Evolutionary conservation across 37 sponge, comb jelly and placozoan species (phyloP).

Genomic region (Eunapius fragilis): DNA sequence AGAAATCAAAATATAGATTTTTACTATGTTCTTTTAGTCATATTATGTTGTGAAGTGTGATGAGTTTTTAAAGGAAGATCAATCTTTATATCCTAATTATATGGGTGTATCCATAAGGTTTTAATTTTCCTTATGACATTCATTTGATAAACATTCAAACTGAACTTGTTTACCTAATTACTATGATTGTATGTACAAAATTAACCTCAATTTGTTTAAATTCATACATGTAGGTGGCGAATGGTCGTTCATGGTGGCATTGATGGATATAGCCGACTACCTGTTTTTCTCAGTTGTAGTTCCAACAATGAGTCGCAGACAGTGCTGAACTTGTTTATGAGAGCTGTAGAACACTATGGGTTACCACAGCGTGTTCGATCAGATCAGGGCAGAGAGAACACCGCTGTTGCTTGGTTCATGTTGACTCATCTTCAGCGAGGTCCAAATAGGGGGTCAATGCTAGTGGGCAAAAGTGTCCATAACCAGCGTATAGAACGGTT

Average conservation of each 20-base stretch:
- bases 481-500: constrained; percentile 12
- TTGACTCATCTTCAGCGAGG: constrained; percentile 54
- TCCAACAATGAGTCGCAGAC: constrained; percentile 41
- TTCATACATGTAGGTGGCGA: constrained; percentile 39
- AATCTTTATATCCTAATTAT: too few relatives aligned
- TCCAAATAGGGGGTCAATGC: constrained; percentile 29
- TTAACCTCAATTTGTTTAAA: too few relatives aligned
- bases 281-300: constrained; percentile 29
- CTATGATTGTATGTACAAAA: too few relatives aligned
- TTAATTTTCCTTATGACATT: too few relatives aligned
- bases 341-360: constrained; percentile 36
- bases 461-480: constrained; percentile 46
- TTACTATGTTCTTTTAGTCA: too few relatives aligned
- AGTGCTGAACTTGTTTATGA: constrained; percentile 25
- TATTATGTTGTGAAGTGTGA: too few relatives aligned
- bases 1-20: too few relatives aligned
- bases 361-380: constrained; percentile 55
- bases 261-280: constrained; percentile 48
- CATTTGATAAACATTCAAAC: too few relatives aligned
- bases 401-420: constrained; percentile 30
- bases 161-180: too few relatives aligned
- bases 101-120: too few relatives aligned
- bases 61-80: too few relatives aligned
- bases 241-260: constrained; percentile 59
- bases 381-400: constrained; percentile 54